Conservation (phyloP, 2,888 invertebrate genomes). For the Panzeria rudis region DNA sequence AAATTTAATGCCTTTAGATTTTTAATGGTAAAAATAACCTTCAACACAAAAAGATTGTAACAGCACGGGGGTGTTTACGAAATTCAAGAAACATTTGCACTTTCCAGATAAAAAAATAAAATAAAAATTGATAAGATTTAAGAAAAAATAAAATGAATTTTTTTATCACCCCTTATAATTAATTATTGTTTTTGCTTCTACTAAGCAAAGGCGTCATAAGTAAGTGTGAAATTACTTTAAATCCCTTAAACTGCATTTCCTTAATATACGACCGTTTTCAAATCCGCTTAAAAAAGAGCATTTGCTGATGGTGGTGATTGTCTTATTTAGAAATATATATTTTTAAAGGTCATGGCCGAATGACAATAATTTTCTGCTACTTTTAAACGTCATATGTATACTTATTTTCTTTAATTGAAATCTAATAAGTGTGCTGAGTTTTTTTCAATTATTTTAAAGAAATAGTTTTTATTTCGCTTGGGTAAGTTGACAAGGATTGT, state of each 20-base stretch:
- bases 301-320: conserved; percentile 42
- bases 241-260: conserved; percentile 44
- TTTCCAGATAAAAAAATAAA: conserved; percentile 28
- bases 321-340: background rate
- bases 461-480: conserved; percentile 38
- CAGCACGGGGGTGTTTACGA: conserved; percentile 62
- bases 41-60: background rate
- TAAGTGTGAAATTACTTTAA: conserved; percentile 70
- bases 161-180: conserved; percentile 56
- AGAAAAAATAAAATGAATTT: conserved; percentile 4
- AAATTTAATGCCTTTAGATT: conserved; percentile 64
- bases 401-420: conserved; percentile 22
- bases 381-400: background rate
- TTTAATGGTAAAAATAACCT: conserved; percentile 23
- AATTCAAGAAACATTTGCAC: conserved; percentile 71
- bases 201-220: conserved; percentile 58
- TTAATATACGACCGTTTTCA: conserved; percentile 25
- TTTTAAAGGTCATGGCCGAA: conserved; percentile 42
- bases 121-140: conserved; percentile 38
- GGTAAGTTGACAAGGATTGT: background rate
- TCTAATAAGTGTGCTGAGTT: conserved; percentile 57
- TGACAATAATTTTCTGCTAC: conserved; percentile 27
- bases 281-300: conserved; percentile 62
- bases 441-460: conserved; percentile 17
- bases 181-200: background rate